phyloP scores from a whole-genome alignment of 2,888 invertebrate species.

The Tricholauxania praeusta region DNA sequence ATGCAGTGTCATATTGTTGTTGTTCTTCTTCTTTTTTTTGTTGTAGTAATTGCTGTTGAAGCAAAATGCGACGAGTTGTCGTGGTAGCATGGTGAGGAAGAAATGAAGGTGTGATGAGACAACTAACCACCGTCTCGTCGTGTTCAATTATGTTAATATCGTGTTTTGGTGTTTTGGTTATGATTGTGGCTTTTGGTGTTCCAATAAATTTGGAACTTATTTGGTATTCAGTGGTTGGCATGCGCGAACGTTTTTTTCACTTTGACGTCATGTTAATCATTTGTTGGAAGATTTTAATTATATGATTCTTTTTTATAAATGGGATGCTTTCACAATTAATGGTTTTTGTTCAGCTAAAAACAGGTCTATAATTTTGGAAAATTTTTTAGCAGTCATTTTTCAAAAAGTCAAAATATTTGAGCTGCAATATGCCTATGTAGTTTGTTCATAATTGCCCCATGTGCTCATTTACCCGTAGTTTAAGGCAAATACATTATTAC shows the following conservation, averaged over 20 bases:
- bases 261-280: not conserved
- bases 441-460: too few relatives aligned
- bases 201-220: slow-evolving; percentile 22
- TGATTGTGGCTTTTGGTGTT: slow-evolving; percentile 21
- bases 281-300: too few relatives aligned
- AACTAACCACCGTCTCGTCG: slow-evolving; percentile 25
- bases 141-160: slow-evolving; percentile 26
- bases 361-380: too few relatives aligned
- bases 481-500: too few relatives aligned
- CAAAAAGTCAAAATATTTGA: too few relatives aligned
- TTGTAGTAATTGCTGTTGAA: not conserved
- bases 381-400: too few relatives aligned
- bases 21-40: not conserved
- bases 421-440: too few relatives aligned
- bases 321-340: too few relatives aligned
- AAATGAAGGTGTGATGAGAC: slow-evolving; percentile 5
- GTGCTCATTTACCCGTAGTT: too few relatives aligned
- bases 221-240: slow-evolving; percentile 16
- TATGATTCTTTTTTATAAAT: too few relatives aligned
- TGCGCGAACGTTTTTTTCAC: slow-evolving; percentile 6
- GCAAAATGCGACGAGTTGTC: not conserved
- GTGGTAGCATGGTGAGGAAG: not conserved
- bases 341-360: too few relatives aligned
- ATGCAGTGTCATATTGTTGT: not conserved
- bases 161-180: not conserved